Evolutionary conservation across 1,140 invertebrate species (phyloP).

Genomic region (Temnothorax curvispinosus): DNA sequence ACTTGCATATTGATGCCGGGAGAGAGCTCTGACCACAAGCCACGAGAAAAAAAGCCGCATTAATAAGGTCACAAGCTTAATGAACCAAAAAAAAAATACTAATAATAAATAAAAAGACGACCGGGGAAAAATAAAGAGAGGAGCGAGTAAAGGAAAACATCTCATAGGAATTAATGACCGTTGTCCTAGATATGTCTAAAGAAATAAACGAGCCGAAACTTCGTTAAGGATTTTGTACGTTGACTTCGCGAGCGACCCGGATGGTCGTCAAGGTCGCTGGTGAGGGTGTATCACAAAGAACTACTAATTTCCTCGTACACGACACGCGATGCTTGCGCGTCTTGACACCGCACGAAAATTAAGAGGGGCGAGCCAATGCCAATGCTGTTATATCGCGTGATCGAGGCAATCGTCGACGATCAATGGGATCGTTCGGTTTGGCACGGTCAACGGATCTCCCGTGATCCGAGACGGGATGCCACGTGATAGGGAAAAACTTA

Average conservation of each 20-base stretch:
- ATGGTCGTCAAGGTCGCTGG: conserved; percentile 29
- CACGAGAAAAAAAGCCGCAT: conserved; percentile 34
- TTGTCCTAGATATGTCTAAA: conserved; percentile 61
- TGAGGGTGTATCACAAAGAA: conserved; percentile 27
- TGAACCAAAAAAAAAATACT: conserved; percentile 60
- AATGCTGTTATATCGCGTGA: conserved; percentile 28
- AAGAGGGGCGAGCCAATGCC: background rate
- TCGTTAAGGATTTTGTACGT: conserved; percentile 70
- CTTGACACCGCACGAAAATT: background rate
- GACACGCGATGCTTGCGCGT: conserved; percentile 30
- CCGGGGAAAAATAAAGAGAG: background rate
- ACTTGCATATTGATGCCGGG: conserved; percentile 40
- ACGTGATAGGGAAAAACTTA: conserved; percentile 38
- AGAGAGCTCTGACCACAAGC: conserved; percentile 54
- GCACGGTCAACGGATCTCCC: conserved; percentile 24
- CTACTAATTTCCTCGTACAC: conserved; percentile 52
- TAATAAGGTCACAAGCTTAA: conserved; percentile 73
- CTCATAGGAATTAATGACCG: conserved; percentile 51
- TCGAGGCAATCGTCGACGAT: conserved; percentile 27
- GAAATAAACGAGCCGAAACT: conserved; percentile 62
- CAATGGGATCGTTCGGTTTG: conserved; percentile 11
- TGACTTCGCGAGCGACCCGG: conserved; percentile 49
- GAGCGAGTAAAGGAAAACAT: background rate
- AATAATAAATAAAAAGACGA: conserved; percentile 26
- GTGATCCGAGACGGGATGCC: background rate